Evolutionary conservation across 2,888 invertebrate genomes (phyloP).

Genomic region (Myopa testacea): DNA sequence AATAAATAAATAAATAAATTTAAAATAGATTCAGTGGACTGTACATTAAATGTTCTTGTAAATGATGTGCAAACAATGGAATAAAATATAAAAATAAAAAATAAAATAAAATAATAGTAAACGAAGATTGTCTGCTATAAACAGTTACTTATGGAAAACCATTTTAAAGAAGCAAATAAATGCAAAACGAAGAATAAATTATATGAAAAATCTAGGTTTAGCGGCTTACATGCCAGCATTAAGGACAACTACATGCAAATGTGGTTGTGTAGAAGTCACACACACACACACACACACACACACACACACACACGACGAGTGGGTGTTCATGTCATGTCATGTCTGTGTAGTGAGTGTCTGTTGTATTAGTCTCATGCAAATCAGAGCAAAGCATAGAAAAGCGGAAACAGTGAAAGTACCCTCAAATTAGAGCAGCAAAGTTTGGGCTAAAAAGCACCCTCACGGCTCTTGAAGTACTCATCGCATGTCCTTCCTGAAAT

Average conservation of each 20-base stretch:
- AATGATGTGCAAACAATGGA: neutral
- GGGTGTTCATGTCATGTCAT: slow-evolving; percentile 1
- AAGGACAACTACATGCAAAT: slow-evolving; percentile 21
- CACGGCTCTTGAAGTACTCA: neutral
- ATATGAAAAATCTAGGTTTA: slow-evolving; percentile 24
- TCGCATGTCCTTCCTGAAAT: neutral
- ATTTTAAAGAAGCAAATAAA: neutral
- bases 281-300: neutral
- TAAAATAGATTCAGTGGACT: too few species aligned
- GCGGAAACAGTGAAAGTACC: slow-evolving; percentile 18
- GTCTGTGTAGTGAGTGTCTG: slow-evolving; percentile 21
- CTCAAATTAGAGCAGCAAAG: slow-evolving; percentile 23
- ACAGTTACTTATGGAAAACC: neutral
- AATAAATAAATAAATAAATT: too few species aligned
- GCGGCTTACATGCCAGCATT: slow-evolving; percentile 22
- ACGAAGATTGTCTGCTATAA: neutral
- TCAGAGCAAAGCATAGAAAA: slow-evolving; percentile 1
- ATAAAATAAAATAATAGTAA: neutral
- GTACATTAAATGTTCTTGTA: too few species aligned
- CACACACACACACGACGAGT: neutral
- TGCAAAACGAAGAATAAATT: neutral
- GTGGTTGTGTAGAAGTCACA: neutral
- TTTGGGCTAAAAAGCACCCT: neutral
- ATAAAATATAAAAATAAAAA: too few species aligned
- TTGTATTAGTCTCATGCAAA: slow-evolving; percentile 20